Conservation (phyloP, 2,797 vertebrate genomes). For the Microhierax caerulescens region DNA sequence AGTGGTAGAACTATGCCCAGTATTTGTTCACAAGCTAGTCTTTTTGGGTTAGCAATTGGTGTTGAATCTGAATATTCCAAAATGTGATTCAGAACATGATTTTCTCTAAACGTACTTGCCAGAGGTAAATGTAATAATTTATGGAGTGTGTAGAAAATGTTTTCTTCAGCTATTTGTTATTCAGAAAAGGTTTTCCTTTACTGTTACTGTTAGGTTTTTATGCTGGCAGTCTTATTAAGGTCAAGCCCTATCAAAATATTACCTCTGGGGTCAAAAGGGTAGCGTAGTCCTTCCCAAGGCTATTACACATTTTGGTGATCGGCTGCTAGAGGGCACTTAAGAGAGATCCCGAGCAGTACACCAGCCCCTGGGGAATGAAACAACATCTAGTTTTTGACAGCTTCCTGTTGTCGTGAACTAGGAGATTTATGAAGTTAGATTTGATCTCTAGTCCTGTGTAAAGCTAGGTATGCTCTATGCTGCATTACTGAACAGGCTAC, state of each 20-base stretch:
- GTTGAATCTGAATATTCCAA: neutral
- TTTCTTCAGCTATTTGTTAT: constrained; percentile 59
- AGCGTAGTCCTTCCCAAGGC: constrained; percentile 42
- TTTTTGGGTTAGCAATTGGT: neutral
- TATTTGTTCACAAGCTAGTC: neutral
- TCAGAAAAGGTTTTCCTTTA: constrained; percentile 34
- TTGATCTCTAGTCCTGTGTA: constrained; percentile 62
- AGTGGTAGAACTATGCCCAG: neutral
- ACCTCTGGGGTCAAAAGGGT: constrained; percentile 19
- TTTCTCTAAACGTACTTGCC: constrained; percentile 52
- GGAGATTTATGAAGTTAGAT: constrained; percentile 70
- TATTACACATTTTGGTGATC: constrained; percentile 60
- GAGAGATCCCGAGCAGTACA: constrained; percentile 22
- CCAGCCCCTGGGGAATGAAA: constrained; percentile 39
- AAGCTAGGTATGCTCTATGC: constrained; percentile 27
- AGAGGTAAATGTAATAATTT: constrained; percentile 66
- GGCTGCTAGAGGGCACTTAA: constrained; percentile 43
- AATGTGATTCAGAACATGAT: constrained; percentile 45
- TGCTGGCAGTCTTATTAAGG: constrained; percentile 33
- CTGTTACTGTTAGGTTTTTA: constrained; percentile 31
- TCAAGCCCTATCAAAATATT: constrained; percentile 56
- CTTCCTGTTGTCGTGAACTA: constrained; percentile 51
- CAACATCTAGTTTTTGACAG: constrained; percentile 67
- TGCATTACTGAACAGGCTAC: constrained; percentile 56
- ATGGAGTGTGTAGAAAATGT: constrained; percentile 51